These are phyloP conservation scores for Pseudomyrmex flavicornis DNA, from an alignment of 1,140 invertebrate species.

Conservation along the genomic window DNA sequence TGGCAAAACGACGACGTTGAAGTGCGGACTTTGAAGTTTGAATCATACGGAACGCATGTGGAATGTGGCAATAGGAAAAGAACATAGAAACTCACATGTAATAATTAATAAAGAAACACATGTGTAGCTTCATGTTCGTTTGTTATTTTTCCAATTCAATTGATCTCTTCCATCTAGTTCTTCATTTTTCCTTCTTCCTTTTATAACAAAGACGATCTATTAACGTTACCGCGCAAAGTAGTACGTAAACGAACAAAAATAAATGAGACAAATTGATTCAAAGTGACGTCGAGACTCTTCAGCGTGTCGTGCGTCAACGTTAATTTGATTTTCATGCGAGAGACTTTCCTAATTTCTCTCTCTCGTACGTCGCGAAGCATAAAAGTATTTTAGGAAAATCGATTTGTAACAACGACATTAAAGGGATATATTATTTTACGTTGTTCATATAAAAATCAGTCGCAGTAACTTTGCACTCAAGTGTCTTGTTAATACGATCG, in stretches of 20 bases:
- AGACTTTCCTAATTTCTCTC: constrained; percentile 27
- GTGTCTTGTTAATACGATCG: too few relatives aligned
- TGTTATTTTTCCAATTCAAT: too few relatives aligned
- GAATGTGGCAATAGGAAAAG: background rate
- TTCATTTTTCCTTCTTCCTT: background rate
- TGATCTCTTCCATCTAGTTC: background rate
- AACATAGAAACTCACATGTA: background rate
- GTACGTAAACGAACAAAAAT: constrained; percentile 23
- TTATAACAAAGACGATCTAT: background rate
- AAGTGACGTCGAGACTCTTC: constrained; percentile 26
- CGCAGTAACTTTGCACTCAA: too few relatives aligned
- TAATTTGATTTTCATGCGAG: constrained; percentile 23
- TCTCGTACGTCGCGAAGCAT: background rate
- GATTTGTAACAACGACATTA: background rate
- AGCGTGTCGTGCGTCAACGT: constrained; percentile 4
- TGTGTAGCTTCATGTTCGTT: background rate
- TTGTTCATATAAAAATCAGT: too few relatives aligned
- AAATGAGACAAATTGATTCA: constrained; percentile 49
- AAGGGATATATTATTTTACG: too few relatives aligned
- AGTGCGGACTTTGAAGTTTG: constrained; percentile 12
- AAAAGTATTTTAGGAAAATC: background rate
- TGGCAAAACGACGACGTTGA: background rate
- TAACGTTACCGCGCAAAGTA: constrained; percentile 33
- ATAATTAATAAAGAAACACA: background rate
- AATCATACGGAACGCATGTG: background rate